Evolutionary conservation across 2,113 vertebrate genomes (phyloP), one percentile per base, ranked within the genome.

Genomic region (Clarias batrachus): DNA sequence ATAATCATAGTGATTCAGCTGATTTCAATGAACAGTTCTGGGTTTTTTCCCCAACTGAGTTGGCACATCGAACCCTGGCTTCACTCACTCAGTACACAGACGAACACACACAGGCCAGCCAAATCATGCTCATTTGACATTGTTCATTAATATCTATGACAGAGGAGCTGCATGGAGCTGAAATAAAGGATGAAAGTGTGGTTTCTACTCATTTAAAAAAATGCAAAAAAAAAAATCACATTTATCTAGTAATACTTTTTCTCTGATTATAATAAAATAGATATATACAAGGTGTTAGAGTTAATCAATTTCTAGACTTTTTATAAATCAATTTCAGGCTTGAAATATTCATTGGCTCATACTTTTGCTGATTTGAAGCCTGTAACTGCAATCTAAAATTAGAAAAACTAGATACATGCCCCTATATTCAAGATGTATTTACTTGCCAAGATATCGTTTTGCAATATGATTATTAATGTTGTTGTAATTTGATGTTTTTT

Each of bases 1-100:
- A 74, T 81, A 63, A 88, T 86, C 83, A 83, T 65, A 66, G 54
- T 88, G 86, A 89, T 88, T 89, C 89, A 88, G 89, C 81, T 84
- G 10, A 48, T 86, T 83, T 83, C 63, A 86, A 41, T 57, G 57
- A 84, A 87, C 65, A 81, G 56, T 82, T 74, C 83, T 63, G 37
- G 48, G 48, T 48, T 59, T 82, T 48, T 85, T 63, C 84, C 41
- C 23, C 23, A 23, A 62, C 21, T 76, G 48, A 81, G 30, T 30
- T 63, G 41, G 65, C 73, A 57, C 48, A 76, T 68, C 82, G 76
- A 76, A 87, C 85, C 82, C 76, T 27, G 4, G 54, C 25, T 41
- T 86, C 14, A 41, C 21, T 81, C 57, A 63, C 19, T 74, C 30
- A 52, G 12, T 27, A 66, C 60, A 78, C 60, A 85, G 11, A 80